Evolutionary conservation across 2,113 vertebrate species (phyloP).

Genomic region (Salvelinus alpinus): DNA sequence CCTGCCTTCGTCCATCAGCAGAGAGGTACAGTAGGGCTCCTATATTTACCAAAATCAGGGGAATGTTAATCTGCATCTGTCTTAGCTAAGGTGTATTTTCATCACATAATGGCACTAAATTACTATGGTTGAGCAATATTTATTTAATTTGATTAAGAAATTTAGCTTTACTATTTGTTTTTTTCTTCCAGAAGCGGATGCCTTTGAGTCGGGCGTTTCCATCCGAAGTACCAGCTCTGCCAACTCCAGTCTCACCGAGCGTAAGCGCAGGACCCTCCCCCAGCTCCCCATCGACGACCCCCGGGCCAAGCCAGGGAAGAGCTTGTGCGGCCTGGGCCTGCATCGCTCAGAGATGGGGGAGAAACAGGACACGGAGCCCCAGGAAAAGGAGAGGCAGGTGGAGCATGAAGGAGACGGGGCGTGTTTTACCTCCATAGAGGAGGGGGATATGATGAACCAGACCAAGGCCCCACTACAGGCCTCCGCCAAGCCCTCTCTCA

Average conservation of each 20-base stretch:
- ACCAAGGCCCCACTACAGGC: slow-evolving; percentile 79
- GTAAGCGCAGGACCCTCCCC: slow-evolving; percentile 90
- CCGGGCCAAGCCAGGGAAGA: slow-evolving; percentile 70
- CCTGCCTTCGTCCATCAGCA: slow-evolving; percentile 79
- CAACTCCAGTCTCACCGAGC: slow-evolving; percentile 79
- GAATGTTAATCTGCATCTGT: neutral
- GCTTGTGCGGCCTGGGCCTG: slow-evolving; percentile 19
- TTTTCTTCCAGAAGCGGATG: slow-evolving; percentile 57
- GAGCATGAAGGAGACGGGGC: slow-evolving; percentile 72
- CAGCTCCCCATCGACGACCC: slow-evolving; percentile 87
- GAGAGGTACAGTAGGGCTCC: slow-evolving; percentile 76
- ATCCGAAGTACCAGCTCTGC: slow-evolving; percentile 79
- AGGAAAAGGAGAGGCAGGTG: slow-evolving; percentile 79
- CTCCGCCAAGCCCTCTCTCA: slow-evolving; percentile 69
- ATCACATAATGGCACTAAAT: neutral
- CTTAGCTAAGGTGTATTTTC: no score
- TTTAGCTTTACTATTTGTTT: slow-evolving; percentile 11
- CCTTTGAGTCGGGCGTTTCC: slow-evolving; percentile 69
- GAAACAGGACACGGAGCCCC: slow-evolving; percentile 96
- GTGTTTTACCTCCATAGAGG: slow-evolving; percentile 43
- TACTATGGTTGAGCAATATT: neutral
- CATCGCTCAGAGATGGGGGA: slow-evolving; percentile 91
- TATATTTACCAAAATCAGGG: neutral
- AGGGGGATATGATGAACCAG: slow-evolving; percentile 65
- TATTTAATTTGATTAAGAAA: neutral